A percentile compares a stretch with the other conserved stretches of the same genome.
These are phyloP conservation scores for Dasyurus viverrinus DNA, from an alignment of 2,113 vertebrate genomes.

Conservation along the genomic window DNA sequence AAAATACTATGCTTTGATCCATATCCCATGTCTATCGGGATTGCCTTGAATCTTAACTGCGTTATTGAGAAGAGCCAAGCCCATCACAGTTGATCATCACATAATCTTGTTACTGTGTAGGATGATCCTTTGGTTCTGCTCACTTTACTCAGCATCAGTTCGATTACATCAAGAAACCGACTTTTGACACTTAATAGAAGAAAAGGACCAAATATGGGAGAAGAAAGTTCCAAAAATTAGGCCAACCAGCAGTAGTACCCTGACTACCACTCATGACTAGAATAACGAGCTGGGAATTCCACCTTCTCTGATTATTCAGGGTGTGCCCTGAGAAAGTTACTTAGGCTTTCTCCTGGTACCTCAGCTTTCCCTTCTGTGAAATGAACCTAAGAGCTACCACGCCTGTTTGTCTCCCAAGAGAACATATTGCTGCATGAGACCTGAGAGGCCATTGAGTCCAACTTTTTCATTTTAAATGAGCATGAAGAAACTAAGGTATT, in stretches of 20 bases:
- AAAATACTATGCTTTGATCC: no score
- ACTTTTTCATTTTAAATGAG: background rate
- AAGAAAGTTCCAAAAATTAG: background rate
- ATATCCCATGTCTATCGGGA: no score
- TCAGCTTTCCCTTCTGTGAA: background rate
- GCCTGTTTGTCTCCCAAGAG: background rate
- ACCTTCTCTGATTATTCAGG: background rate
- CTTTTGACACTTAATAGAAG: background rate
- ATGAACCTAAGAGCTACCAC: background rate
- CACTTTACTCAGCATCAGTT: no score
- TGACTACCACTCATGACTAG: background rate
- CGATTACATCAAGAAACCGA: background rate
- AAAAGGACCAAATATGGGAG: background rate
- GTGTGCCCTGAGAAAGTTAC: background rate
- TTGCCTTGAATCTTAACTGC: no score
- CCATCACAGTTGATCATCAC: no score
- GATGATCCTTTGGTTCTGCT: no score
- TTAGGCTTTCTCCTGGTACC: background rate
- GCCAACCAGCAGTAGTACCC: background rate
- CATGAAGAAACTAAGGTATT: background rate
- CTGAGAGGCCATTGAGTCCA: background rate
- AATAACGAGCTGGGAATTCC: slow-evolving; percentile 21
- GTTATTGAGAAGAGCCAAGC: no score
- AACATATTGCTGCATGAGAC: background rate
- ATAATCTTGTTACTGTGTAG: no score